These are phyloP conservation scores for Stomatorhinus ivindoensis DNA, from an alignment of 2,113 vertebrate species.

Conservation along the genomic window DNA sequence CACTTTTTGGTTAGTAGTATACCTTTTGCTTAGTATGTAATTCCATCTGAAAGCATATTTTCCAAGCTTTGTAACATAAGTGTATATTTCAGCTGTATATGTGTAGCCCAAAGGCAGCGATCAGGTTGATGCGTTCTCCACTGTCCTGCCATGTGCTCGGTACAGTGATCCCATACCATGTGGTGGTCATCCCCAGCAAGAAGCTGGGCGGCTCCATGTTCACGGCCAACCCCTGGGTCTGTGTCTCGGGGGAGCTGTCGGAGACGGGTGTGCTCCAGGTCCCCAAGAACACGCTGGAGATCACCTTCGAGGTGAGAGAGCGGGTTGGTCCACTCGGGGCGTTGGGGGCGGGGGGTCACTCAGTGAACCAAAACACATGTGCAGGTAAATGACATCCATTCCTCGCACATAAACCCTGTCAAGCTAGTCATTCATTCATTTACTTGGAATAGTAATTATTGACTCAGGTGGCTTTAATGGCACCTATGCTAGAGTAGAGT, in stretches of 20 bases:
- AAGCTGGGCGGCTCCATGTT: constrained; percentile 97
- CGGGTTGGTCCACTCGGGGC: background rate
- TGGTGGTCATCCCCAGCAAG: constrained; percentile 92
- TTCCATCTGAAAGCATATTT: background rate
- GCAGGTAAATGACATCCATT: background rate
- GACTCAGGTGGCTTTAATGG: background rate
- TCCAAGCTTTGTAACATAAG: background rate
- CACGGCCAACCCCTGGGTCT: constrained; percentile 97
- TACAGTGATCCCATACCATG: constrained; percentile 95
- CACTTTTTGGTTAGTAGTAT: background rate
- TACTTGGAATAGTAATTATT: background rate
- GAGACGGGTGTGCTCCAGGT: constrained; percentile 92
- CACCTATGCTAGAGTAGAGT: background rate
- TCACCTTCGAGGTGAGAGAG: constrained; percentile 87
- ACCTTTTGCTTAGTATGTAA: background rate
- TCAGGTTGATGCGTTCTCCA: background rate
- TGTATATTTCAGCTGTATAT: background rate
- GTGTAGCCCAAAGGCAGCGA: background rate
- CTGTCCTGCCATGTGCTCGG: constrained; percentile 19
- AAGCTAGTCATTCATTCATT: background rate
- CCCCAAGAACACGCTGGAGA: constrained; percentile 87
- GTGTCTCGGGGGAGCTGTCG: constrained; percentile 88
- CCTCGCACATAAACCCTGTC: background rate
- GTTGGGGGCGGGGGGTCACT: background rate
- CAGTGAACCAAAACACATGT: background rate